phyloP scores from a whole-genome alignment of 1,140 invertebrate genomes.

The Scaptomyza graminum region DNA sequence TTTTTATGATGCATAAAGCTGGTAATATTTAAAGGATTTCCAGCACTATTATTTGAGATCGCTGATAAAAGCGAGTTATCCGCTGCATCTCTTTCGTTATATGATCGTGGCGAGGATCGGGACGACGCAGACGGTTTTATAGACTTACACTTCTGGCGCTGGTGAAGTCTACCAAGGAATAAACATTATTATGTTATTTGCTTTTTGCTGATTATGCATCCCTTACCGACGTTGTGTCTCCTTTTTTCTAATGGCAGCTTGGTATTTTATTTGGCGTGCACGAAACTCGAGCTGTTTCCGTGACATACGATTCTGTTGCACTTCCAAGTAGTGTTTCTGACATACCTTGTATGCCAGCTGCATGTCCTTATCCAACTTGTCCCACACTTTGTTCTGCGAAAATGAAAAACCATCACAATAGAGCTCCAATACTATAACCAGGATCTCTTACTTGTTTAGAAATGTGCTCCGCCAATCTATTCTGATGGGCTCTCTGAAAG shows the following conservation, averaged over 20 bases:
- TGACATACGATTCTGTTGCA: conserved; percentile 1
- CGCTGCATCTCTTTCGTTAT: too few species aligned
- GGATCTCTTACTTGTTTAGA: conserved; percentile 29
- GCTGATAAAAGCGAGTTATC: not conserved
- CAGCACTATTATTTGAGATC: not conserved
- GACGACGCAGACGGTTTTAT: not conserved
- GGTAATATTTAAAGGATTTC: conserved; percentile 6
- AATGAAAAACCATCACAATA: not conserved
- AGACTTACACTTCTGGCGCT: not conserved
- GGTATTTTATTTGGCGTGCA: conserved; percentile 10
- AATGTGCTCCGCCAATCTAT: conserved; percentile 43
- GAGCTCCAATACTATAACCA: not conserved
- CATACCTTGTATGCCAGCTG: conserved; percentile 6
- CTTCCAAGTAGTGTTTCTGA: conserved; percentile 30
- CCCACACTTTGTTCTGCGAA: conserved; percentile 18
- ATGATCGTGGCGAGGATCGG: not conserved
- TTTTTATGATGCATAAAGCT: conserved; percentile 24
- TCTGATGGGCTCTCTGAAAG: conserved; percentile 53
- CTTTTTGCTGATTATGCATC: not conserved
- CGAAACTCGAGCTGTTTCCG: conserved; percentile 34
- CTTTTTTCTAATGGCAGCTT: conserved; percentile 1
- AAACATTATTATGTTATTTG: not conserved
- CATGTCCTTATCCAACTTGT: conserved; percentile 16
- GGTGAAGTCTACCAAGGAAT: not conserved
- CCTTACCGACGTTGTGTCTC: conserved; percentile 13